Evolutionary conservation across 2,888 invertebrate genomes (phyloP), one percentile per base, ranked within the genome.

Genomic region (Cremastobaeus sp.): DNA sequence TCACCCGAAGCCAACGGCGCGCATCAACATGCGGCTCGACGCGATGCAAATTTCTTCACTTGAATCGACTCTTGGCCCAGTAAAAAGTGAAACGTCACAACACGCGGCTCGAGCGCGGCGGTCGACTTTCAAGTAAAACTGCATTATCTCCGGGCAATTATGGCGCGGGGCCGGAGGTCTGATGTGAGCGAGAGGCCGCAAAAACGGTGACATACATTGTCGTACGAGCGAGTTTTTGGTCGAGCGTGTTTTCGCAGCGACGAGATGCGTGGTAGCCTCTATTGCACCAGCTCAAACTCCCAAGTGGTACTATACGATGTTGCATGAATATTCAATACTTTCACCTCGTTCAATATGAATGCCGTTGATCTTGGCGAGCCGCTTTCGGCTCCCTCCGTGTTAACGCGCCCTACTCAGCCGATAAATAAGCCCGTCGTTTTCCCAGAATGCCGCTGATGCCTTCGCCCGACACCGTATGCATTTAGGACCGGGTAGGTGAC

Each of bases 271-370:
- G 78, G 79, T 79, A 77, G 78, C 79, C 76, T 55, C 59, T 60
- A 50, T 54, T 48, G 48, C 20, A 37, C 64, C 62, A 74, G 70
- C 74, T 54, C 71, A 57, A 77, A 65, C 70, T 57, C 77, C 76
- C 71, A 70, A 73, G 70, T 76, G 57, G 59, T 37, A 34, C 69
- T 77, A 80, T 82, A 81, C 76, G 81, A 77, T 82, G 78, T 76
- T 45, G 69, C 81, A 84, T 85, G 84, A 84, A 85, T 85, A 84
- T 85, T 85, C 83, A 85, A 81, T 79, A 82, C 82, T 81, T 74
- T 81, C 78, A 80, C 81, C 82, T 81, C 83, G 82, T 84, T 85
- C 85, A 85, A 85, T 85, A 85, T 85, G 85, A 85, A 85, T 84
- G 83, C 82, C 83, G 84, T 85, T 83, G 83, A 84, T 85, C 84